Evolutionary conservation across 2,113 vertebrate genomes (phyloP).

Genomic region (Bungarus multicinctus): DNA sequence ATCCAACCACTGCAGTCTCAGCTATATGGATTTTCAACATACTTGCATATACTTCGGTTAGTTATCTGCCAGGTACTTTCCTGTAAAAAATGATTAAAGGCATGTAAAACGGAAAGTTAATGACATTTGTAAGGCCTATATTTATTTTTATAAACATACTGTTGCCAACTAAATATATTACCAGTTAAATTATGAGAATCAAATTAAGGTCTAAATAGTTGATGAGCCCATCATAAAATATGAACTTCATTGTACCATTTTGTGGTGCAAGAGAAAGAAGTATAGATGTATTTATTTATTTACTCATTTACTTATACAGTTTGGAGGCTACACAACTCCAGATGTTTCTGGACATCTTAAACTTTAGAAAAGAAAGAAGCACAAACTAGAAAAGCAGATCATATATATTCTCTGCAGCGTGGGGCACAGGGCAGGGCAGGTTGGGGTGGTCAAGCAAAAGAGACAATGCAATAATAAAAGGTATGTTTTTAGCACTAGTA

Average conservation of each 20-base stretch:
- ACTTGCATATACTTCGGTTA: constrained; percentile 72
- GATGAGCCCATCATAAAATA: not conserved
- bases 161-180: not conserved
- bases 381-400: not conserved
- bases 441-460: not conserved
- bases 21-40: constrained; percentile 54
- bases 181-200: not conserved
- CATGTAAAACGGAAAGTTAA: not conserved
- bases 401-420: not conserved
- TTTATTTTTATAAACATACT: not conserved
- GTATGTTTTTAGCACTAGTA: not conserved
- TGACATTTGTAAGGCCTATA: not conserved
- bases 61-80: constrained; percentile 98
- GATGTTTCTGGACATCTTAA: not conserved
- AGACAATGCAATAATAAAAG: not conserved
- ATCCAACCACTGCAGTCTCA: constrained; percentile 63
- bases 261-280: not conserved
- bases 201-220: not conserved
- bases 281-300: not conserved
- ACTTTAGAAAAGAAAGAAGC: not conserved
- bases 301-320: not conserved
- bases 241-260: not conserved
- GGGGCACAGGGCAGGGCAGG: not conserved
- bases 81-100: constrained; percentile 69
- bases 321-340: not conserved